These are phyloP conservation scores for Andrena trimmerana DNA, from an alignment of 2,888 invertebrate genomes.

Conservation along the genomic window DNA sequence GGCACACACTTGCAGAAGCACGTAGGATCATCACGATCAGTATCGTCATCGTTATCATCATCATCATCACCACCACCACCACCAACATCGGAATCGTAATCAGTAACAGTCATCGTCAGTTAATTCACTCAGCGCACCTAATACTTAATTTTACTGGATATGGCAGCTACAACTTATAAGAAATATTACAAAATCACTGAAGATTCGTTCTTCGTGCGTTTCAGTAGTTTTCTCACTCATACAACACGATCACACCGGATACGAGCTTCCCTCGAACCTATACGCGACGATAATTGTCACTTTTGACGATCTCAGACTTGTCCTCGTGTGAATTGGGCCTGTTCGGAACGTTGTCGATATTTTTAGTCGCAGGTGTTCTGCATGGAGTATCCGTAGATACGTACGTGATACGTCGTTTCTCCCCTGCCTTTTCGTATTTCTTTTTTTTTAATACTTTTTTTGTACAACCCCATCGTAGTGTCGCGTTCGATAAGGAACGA, in stretches of 20 bases:
- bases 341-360: slow-evolving; percentile 47
- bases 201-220: slow-evolving; percentile 73
- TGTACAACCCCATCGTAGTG: slow-evolving; percentile 22
- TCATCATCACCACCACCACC: slow-evolving; percentile 31
- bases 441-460: not conserved
- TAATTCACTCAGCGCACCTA: slow-evolving; percentile 77
- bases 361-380: slow-evolving; percentile 11
- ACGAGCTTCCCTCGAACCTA: slow-evolving; percentile 67
- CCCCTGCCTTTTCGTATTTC: no score
- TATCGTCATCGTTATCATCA: slow-evolving; percentile 42
- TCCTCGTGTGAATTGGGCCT: slow-evolving; percentile 49
- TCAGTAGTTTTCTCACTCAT: slow-evolving; percentile 62
- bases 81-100: slow-evolving; percentile 66
- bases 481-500: slow-evolving; percentile 39
- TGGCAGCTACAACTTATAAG: slow-evolving; percentile 84
- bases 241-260: slow-evolving; percentile 69
- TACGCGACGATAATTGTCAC: slow-evolving; percentile 50
- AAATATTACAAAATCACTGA: slow-evolving; percentile 84
- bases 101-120: slow-evolving; percentile 73
- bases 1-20: slow-evolving; percentile 79
- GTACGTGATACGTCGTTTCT: slow-evolving; percentile 15
- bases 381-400: slow-evolving; percentile 1
- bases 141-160: slow-evolving; percentile 80
- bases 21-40: slow-evolving; percentile 70
- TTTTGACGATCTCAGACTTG: slow-evolving; percentile 54